Conservation (phyloP, 2,797 vertebrate species). For the Acipenser oxyrinchus region DNA sequence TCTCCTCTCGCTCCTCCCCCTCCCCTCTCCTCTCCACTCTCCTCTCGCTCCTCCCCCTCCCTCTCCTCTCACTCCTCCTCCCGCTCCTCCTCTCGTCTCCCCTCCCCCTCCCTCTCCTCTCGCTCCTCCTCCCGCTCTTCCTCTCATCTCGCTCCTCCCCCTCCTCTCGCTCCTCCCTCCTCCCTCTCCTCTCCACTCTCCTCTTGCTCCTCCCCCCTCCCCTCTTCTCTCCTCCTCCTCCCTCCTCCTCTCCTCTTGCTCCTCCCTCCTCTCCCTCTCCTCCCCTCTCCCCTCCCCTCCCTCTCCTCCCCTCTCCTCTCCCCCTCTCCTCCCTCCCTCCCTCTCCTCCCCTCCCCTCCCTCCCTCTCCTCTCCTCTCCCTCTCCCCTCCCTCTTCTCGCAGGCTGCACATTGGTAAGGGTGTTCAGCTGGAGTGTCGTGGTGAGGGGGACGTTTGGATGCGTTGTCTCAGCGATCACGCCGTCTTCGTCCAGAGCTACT, state of each 20-base stretch:
- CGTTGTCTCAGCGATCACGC: constrained; percentile 65
- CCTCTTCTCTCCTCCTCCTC: too few species aligned
- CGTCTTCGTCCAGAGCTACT: constrained; percentile 70
- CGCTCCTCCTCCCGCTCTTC: too few species aligned
- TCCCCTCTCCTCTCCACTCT: not conserved
- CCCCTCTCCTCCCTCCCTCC: not conserved
- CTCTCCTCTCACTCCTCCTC: not conserved
- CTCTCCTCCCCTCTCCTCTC: not conserved
- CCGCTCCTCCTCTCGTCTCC: too few species aligned
- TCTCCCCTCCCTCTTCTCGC: not conserved
- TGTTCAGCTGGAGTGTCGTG: constrained; percentile 64
- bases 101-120: not conserved
- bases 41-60: not conserved
- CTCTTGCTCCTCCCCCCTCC: too few species aligned
- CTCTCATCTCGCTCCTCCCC: too few species aligned
- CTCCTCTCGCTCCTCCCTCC: too few species aligned
- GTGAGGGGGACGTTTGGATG: constrained; percentile 66
- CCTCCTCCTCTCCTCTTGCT: too few species aligned
- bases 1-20: not conserved
- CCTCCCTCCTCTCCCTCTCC: too few species aligned
- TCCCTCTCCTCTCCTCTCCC: not conserved
- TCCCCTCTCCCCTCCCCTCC: not conserved
- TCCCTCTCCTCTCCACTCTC: too few species aligned
- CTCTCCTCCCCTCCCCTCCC: not conserved
- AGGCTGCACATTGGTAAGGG: constrained; percentile 67